These are phyloP conservation scores for Mantis religiosa DNA, from an alignment of 2,888 invertebrate genomes.

Conservation along the genomic window DNA sequence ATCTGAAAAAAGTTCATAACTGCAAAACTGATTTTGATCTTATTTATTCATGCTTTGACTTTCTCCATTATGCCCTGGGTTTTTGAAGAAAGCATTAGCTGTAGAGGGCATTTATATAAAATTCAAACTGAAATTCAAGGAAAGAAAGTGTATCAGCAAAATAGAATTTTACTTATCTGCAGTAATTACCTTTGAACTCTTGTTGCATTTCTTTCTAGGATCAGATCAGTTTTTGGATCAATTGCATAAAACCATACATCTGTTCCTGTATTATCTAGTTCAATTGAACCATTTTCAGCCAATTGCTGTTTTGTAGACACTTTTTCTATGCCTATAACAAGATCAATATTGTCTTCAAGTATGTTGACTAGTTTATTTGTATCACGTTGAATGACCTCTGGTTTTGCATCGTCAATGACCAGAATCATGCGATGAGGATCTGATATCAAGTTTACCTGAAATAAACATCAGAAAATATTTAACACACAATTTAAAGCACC, in stretches of 20 bases:
- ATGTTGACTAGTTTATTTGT: constrained; percentile 54
- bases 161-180: neutral
- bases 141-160: neutral
- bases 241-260: constrained; percentile 86
- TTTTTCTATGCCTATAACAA: constrained; percentile 77
- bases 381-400: constrained; percentile 61
- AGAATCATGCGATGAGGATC: constrained; percentile 73
- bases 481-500: neutral
- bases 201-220: constrained; percentile 68
- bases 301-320: constrained; percentile 72
- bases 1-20: no score
- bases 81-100: no score
- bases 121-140: neutral
- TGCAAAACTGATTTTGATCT: no score
- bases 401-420: constrained; percentile 68
- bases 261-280: constrained; percentile 66
- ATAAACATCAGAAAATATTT: constrained; percentile 16
- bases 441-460: constrained; percentile 70
- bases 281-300: constrained; percentile 70
- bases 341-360: constrained; percentile 67
- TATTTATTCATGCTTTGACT: no score
- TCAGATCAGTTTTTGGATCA: constrained; percentile 71
- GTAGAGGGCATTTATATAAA: no score
- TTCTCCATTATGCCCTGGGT: no score
- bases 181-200: constrained; percentile 58